Conservation (phyloP, 2,113 vertebrate species). For the Serilophus lunatus region DNA sequence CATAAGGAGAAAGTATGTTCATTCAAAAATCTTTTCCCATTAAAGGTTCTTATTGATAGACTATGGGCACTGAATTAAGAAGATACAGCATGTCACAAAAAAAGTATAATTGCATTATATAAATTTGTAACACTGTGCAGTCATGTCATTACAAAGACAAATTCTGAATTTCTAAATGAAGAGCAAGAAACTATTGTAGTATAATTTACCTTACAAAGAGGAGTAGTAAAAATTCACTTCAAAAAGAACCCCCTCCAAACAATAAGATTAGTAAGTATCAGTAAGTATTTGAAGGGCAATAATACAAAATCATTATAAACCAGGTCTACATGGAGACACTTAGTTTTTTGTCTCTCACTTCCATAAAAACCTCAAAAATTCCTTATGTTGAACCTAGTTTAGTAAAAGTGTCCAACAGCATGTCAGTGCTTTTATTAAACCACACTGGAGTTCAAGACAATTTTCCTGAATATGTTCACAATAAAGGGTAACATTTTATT, state of each 20-base stretch:
- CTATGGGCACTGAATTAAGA: neutral
- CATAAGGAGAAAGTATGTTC: neutral
- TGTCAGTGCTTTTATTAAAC: neutral
- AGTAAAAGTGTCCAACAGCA: neutral
- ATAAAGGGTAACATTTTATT: neutral
- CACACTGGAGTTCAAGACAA: neutral
- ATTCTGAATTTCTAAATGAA: neutral
- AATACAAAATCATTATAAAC: neutral
- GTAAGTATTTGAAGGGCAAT: fast-evolving
- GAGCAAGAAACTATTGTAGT: neutral
- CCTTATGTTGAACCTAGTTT: neutral
- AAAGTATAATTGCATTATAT: neutral
- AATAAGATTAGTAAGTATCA: too few species aligned
- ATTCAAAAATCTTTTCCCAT: neutral
- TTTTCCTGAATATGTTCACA: neutral
- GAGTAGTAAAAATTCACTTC: neutral
- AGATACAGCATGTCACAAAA: neutral
- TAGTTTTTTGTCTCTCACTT: neutral
- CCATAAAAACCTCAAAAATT: neutral
- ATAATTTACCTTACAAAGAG: neutral
- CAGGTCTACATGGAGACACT: fast-evolving
- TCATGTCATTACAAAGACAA: neutral
- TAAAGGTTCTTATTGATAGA: neutral
- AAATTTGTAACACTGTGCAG: neutral
- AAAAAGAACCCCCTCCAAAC: neutral